A percentile compares a stretch with the other conserved stretches of the same genome.
Conservation (phyloP, 2,888 invertebrate genomes). For the Smittia aterrima region DNA sequence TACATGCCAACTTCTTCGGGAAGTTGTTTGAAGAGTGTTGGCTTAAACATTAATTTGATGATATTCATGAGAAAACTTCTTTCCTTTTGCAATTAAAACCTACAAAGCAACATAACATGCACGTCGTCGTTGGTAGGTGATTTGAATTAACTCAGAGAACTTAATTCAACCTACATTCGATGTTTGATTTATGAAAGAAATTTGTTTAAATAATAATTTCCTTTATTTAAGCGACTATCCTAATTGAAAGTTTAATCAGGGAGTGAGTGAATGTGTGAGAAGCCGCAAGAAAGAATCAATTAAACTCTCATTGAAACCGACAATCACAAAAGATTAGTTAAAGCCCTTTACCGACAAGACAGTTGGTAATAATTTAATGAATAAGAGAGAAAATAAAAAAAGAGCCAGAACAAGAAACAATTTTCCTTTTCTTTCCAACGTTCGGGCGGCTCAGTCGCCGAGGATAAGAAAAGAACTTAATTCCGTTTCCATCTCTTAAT, state of each 20-base stretch:
- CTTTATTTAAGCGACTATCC: too few relatives aligned
- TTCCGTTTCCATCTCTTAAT: neutral
- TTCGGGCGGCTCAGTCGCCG: neutral
- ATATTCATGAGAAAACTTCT: too few relatives aligned
- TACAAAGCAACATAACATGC: too few relatives aligned
- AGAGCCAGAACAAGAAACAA: constrained; percentile 8
- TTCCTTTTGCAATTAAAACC: too few relatives aligned
- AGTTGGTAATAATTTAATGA: constrained; percentile 36
- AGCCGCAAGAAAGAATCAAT: constrained; percentile 19
- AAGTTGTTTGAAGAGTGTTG: neutral
- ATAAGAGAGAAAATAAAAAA: neutral
- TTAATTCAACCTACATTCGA: too few relatives aligned
- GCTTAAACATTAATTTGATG: neutral
- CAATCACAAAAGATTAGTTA: constrained; percentile 13
- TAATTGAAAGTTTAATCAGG: neutral
- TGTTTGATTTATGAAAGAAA: too few relatives aligned
- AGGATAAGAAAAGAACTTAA: constrained; percentile 5
- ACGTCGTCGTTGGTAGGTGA: too few relatives aligned
- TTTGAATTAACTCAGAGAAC: too few relatives aligned
- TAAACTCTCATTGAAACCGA: too few relatives aligned
- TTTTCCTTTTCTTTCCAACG: neutral
- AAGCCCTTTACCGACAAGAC: constrained; percentile 14
- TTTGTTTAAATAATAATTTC: too few relatives aligned
- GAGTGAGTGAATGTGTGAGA: neutral
- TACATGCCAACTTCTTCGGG: neutral